phyloP scores from a whole-genome alignment of 2,888 invertebrate genomes.

The Sinohyriopsis cumingii region DNA sequence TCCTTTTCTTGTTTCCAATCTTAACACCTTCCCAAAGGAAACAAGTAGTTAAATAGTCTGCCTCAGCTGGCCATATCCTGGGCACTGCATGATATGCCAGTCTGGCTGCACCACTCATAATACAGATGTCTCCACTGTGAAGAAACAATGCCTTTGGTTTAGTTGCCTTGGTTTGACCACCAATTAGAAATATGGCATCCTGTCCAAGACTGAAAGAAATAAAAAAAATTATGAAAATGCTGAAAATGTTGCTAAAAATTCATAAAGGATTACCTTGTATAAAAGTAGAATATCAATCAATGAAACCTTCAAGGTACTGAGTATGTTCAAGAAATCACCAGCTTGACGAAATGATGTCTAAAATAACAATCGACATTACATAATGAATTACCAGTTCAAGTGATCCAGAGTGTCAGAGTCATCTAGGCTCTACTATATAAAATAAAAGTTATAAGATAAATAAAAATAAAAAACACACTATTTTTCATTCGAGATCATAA shows the following conservation, averaged over 20 bases:
- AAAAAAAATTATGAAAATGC: background rate
- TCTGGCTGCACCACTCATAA: slow-evolving; percentile 90
- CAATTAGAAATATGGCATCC: slow-evolving; percentile 93
- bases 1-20: no score
- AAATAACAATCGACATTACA: no score
- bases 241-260: background rate
- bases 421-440: no score
- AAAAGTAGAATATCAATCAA: background rate
- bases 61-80: slow-evolving; percentile 76
- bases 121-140: slow-evolving; percentile 89
- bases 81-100: slow-evolving; percentile 96
- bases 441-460: no score
- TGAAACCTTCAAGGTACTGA: background rate
- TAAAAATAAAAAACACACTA: no score
- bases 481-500: no score
- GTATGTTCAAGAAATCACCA: no score
- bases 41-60: slow-evolving; percentile 16
- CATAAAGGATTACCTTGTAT: background rate
- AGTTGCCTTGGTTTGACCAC: slow-evolving; percentile 80
- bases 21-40: slow-evolving; percentile 34
- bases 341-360: no score
- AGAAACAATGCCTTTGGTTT: slow-evolving; percentile 78
- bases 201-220: slow-evolving; percentile 88
- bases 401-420: no score
- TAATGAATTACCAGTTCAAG: no score